Conservation (phyloP, 2,797 vertebrate species). For the Sebastes trivittatus region DNA sequence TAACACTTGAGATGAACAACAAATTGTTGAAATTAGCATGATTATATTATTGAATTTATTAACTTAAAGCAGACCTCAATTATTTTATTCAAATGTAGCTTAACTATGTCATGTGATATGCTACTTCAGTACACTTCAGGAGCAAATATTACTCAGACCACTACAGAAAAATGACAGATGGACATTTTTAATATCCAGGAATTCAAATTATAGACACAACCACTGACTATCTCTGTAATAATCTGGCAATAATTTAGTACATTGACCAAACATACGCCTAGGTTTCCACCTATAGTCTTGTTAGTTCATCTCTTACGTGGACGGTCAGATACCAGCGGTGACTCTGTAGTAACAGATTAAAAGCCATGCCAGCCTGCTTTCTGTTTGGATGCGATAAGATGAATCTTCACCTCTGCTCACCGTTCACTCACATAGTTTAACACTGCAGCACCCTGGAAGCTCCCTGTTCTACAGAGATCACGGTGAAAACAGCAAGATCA, state of each 20-base stretch:
- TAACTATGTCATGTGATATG: neutral
- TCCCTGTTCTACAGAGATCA: slow-evolving; percentile 39
- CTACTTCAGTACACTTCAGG: neutral
- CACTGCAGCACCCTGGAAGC: slow-evolving; percentile 17
- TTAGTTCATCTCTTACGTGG: slow-evolving; percentile 23
- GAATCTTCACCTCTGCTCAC: slow-evolving; percentile 42
- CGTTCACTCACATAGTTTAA: slow-evolving; percentile 34
- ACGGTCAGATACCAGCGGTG: slow-evolving; percentile 30
- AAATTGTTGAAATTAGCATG: too few relatives aligned
- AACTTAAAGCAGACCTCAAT: neutral
- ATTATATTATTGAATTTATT: neutral
- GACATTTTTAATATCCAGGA: neutral
- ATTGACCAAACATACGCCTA: neutral
- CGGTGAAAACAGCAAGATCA: slow-evolving; percentile 36
- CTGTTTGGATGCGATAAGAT: slow-evolving; percentile 54
- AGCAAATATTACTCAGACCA: neutral
- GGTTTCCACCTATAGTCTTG: neutral
- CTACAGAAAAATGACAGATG: neutral
- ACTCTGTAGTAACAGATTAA: slow-evolving; percentile 41
- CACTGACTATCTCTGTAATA: neutral
- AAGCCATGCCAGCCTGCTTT: slow-evolving; percentile 43
- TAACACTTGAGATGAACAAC: neutral
- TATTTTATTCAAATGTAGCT: neutral
- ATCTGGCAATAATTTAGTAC: too few relatives aligned
- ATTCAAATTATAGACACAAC: neutral